These are phyloP conservation scores for Vesta saturnalis DNA, from an alignment of 2,888 invertebrate species.

Conservation along the genomic window DNA sequence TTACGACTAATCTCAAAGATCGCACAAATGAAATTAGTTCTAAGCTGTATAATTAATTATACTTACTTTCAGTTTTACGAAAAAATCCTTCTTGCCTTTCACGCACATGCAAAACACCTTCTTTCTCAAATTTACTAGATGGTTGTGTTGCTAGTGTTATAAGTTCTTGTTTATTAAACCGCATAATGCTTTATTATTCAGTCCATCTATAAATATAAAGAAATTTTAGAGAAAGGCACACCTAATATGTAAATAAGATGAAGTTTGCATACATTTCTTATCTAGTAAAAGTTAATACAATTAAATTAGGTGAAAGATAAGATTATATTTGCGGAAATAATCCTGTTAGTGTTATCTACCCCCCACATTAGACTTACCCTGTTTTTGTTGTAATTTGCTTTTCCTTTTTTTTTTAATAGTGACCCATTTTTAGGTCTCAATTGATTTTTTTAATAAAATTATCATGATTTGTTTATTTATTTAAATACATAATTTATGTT, in stretches of 20 bases:
- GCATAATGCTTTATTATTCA: constrained; percentile 67
- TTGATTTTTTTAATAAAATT: constrained; percentile 2
- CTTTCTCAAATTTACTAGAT: constrained; percentile 89
- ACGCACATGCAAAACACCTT: constrained; percentile 85
- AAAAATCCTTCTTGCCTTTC: constrained; percentile 94
- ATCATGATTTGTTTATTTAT: neutral
- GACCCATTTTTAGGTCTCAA: constrained; percentile 5
- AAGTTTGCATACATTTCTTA: neutral
- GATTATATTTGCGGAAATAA: neutral
- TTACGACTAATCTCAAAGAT: neutral
- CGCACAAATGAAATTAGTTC: neutral
- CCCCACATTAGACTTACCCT: constrained; percentile 3
- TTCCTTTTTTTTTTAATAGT: neutral
- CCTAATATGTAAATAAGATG: neutral
- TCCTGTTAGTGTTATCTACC: neutral
- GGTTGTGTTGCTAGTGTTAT: constrained; percentile 86
- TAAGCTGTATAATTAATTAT: too few relatives aligned
- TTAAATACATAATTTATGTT: neutral
- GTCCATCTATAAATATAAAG: constrained; percentile 23
- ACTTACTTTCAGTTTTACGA: constrained; percentile 89
- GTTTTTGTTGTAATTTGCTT: too few relatives aligned
- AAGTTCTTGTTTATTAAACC: constrained; percentile 91
- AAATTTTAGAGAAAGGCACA: neutral
- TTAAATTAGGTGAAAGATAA: neutral
- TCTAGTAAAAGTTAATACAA: neutral